These are phyloP conservation scores for Rhyacichthys aspro DNA, from an alignment of 2,797 vertebrate species.

Conservation along the genomic window DNA sequence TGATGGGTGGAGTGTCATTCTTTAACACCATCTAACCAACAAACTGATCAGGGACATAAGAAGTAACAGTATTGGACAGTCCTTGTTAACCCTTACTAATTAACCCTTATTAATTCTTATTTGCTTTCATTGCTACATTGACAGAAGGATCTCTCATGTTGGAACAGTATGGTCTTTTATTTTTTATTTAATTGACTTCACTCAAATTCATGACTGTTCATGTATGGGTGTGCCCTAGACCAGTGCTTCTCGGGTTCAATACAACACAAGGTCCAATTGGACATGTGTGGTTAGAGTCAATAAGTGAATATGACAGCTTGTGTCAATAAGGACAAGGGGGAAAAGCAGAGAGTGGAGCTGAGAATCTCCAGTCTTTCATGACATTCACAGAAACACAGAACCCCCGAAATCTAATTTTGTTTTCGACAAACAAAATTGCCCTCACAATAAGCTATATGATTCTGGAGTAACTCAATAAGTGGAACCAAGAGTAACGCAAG, in stretches of 20 bases:
- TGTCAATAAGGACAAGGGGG: conserved; percentile 19
- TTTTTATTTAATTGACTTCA: too few relatives aligned
- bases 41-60: too few relatives aligned
- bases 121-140: too few relatives aligned
- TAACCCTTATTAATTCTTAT: too few relatives aligned
- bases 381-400: conserved; percentile 3
- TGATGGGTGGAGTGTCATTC: too few relatives aligned
- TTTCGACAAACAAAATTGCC: conserved; percentile 12
- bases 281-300: conserved; percentile 10
- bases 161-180: too few relatives aligned
- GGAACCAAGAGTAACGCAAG: too few relatives aligned
- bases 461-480: conserved; percentile 22
- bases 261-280: conserved; percentile 14
- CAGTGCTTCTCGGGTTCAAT: conserved; percentile 15
- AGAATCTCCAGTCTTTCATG: not conserved
- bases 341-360: not conserved
- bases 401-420: conserved; percentile 10
- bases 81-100: too few relatives aligned
- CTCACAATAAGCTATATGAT: conserved; percentile 10
- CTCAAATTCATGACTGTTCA: too few relatives aligned
- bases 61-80: too few relatives aligned
- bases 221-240: conserved; percentile 1
- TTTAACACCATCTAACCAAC: too few relatives aligned
- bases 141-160: too few relatives aligned
- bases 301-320: conserved; percentile 27